phyloP scores from a whole-genome alignment of 2,888 invertebrate species.

The Mimumesa dahlbomi region DNA sequence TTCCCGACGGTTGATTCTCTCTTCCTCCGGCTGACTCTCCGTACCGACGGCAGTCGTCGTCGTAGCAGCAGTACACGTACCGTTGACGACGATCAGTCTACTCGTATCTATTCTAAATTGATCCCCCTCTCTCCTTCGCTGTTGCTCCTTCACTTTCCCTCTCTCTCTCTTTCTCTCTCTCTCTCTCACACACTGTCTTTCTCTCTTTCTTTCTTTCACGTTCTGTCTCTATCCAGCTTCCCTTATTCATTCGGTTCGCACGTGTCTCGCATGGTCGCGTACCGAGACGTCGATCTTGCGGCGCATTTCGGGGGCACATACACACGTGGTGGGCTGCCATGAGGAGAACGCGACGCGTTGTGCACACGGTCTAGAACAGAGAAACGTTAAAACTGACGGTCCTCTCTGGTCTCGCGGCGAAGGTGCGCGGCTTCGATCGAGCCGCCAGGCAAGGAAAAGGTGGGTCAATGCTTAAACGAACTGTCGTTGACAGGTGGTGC shows the following conservation, averaged over 20 bases:
- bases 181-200: no score
- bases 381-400: no score
- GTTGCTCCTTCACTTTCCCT: background rate
- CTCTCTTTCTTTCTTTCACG: no score
- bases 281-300: background rate
- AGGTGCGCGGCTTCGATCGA: constrained; percentile 44
- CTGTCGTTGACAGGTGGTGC: constrained; percentile 39
- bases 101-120: background rate
- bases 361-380: constrained; percentile 29
- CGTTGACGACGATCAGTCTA: constrained; percentile 13
- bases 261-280: no score
- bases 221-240: no score
- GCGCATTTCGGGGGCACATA: constrained; percentile 8
- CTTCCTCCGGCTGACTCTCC: constrained; percentile 4
- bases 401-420: constrained; percentile 27
- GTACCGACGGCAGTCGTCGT: background rate
- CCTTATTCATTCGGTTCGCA: no score
- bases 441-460: constrained; percentile 29
- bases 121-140: background rate
- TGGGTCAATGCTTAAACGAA: constrained; percentile 33
- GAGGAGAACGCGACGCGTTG: constrained; percentile 8
- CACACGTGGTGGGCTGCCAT: constrained; percentile 14
- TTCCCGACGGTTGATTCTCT: constrained; percentile 9
- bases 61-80: constrained; percentile 17
- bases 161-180: no score